A percentile compares a stretch with the other conserved stretches of the same genome.
Evolutionary conservation across 2,797 vertebrate species (phyloP).

Genomic region (Coranthus polyacanthus): DNA sequence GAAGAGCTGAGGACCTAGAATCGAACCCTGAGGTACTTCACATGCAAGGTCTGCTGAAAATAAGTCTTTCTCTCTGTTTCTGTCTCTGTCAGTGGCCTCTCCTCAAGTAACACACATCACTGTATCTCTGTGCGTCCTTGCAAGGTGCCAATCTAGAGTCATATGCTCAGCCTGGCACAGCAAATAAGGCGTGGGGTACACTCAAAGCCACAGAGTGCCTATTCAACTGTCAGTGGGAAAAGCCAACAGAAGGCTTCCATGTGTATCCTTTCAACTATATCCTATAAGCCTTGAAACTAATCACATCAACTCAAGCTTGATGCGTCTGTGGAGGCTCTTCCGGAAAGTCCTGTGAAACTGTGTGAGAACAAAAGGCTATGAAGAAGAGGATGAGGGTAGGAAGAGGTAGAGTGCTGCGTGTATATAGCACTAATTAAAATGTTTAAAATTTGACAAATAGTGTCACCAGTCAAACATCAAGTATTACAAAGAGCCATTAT

Average conservation of each 20-base stretch:
- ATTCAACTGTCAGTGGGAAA: conserved; percentile 79
- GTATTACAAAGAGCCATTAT: background rate
- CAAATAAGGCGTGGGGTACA: conserved; percentile 56
- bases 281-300: conserved; percentile 72
- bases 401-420: conserved; percentile 1
- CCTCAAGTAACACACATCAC: conserved; percentile 1
- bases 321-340: conserved; percentile 54
- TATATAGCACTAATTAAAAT: background rate
- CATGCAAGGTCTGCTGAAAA: background rate
- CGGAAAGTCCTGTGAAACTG: conserved; percentile 37
- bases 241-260: conserved; percentile 78
- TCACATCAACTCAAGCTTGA: conserved; percentile 67
- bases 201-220: conserved; percentile 62
- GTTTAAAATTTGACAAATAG: background rate
- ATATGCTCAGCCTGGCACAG: conserved; percentile 52
- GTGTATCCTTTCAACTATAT: conserved; percentile 74
- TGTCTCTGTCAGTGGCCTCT: background rate
- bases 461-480: background rate
- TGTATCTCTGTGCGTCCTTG: conserved; percentile 17
- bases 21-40: conserved; percentile 18
- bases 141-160: conserved; percentile 51
- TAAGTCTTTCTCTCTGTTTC: too few relatives aligned
- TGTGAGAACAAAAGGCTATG: conserved; percentile 53
- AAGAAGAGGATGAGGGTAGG: conserved; percentile 27
- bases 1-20: conserved; percentile 3